Conservation (phyloP, 2,113 vertebrate species). For the Dasypus novemcinctus region DNA sequence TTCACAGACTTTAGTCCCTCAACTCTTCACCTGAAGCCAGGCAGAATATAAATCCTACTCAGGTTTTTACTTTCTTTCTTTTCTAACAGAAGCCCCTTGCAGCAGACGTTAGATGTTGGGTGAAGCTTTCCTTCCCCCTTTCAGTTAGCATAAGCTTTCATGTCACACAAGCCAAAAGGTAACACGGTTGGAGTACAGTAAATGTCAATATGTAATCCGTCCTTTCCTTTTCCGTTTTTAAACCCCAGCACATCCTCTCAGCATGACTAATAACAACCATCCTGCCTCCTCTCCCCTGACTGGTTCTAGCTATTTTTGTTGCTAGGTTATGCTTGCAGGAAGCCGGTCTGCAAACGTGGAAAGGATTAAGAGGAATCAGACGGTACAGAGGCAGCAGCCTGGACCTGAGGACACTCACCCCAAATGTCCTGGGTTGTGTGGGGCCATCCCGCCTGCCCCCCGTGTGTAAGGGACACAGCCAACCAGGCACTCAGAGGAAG, state of each 20-base stretch:
- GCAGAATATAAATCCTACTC: background rate
- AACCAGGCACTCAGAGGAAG: slow-evolving; percentile 50
- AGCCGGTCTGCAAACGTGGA: slow-evolving; percentile 65
- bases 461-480: no score
- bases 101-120: slow-evolving; percentile 37
- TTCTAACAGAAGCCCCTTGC: background rate
- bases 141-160: slow-evolving; percentile 52
- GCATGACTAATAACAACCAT: slow-evolving; percentile 71
- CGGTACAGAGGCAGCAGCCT: slow-evolving; percentile 61
- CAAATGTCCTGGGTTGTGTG: background rate
- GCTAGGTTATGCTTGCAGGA: slow-evolving; percentile 75
- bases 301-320: slow-evolving; percentile 75
- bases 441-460: no score
- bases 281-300: slow-evolving; percentile 55
- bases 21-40: background rate
- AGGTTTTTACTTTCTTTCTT: background rate
- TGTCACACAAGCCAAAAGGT: slow-evolving; percentile 76
- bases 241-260: slow-evolving; percentile 71
- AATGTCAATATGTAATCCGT: slow-evolving; percentile 80
- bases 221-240: slow-evolving; percentile 74
- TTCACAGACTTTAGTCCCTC: background rate
- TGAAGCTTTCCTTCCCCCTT: slow-evolving; percentile 70
- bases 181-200: slow-evolving; percentile 70
- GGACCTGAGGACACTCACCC: background rate
- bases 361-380: slow-evolving; percentile 75